phyloP scores from a whole-genome alignment of 1,140 invertebrate genomes.

The Pseudoatta argentina region DNA sequence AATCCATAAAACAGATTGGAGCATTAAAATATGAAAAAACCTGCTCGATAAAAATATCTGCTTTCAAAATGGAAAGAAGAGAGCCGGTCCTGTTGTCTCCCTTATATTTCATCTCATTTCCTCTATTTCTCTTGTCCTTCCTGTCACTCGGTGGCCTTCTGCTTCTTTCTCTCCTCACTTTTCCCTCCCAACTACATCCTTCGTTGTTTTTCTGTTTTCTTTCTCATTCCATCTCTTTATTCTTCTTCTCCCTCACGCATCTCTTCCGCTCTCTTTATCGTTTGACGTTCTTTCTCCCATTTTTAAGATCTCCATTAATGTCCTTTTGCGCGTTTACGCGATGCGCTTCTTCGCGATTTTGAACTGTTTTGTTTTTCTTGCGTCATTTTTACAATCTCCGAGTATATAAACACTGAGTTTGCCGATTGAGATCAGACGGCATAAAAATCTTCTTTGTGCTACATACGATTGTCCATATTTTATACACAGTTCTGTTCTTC shows the following conservation, averaged over 20 bases:
- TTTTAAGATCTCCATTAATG: slow-evolving; percentile 37
- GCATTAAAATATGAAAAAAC: slow-evolving; percentile 3
- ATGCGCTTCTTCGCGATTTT: slow-evolving; percentile 6
- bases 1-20: background rate
- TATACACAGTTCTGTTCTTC: background rate
- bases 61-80: background rate
- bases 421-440: background rate
- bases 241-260: slow-evolving; percentile 12
- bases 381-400: background rate
- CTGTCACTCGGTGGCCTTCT: slow-evolving; percentile 30
- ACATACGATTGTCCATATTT: background rate
- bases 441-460: background rate
- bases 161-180: background rate
- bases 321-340: slow-evolving; percentile 22
- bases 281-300: background rate
- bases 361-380: background rate
- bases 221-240: slow-evolving; percentile 3
- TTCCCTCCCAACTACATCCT: slow-evolving; percentile 2
- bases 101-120: slow-evolving; percentile 15
- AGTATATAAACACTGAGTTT: background rate
- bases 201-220: slow-evolving; percentile 28
- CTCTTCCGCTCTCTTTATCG: slow-evolving; percentile 13
- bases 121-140: slow-evolving; percentile 15
- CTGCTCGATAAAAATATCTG: background rate
- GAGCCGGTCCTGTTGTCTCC: background rate